Evolutionary conservation across 2,888 invertebrate species (phyloP), one percentile per base, ranked within the genome.

Genomic region (Brachyopa scutellaris): DNA sequence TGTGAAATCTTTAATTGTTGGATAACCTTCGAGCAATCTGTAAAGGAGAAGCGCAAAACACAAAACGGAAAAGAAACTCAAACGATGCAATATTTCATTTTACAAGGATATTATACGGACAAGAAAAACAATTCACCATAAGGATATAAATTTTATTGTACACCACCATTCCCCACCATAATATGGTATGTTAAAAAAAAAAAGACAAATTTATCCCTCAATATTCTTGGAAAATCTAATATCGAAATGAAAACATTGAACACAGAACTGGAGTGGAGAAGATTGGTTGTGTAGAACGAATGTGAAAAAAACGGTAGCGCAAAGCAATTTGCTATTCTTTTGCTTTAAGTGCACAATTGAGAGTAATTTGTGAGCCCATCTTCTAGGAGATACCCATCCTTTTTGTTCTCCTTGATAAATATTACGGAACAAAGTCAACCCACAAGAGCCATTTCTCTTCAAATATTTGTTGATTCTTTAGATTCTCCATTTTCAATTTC

Each of bases 281-380:
- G 59, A 69, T 62, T 74, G 66, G 69, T 57, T 33, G 51, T 36
- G 67, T 19, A 49, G 33, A 33, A 36, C 23, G 9, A 23, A 31
- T 5, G 47, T 26, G 49, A 38, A 49, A 67, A 53, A 31, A 61
- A 26, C 17, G 19, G 61, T 66, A 64, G 47, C n/a, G n/a, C 64
- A 51, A 82, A 77, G 82, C 77, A 82, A 82, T 82, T 77, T 77
- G 70, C 59, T 80, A 59, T 66, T 72, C 78, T 78, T 66, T 62
- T 69, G 17, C 64, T 70, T 77, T 72, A 82, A 82, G 77, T 76
- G 77, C 66, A 77, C 82, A 72, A 82, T 82, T 82, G 82, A 82
- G 82, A 82, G 66, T 82, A 82, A 82, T 82, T 82, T 82, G 82
- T 82, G 82, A 82, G 59, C 45, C 76, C 67, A 66, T 79, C 51